These are phyloP conservation scores for Bagarius yarrelli DNA, from an alignment of 2,113 vertebrate genomes.

Conservation along the genomic window DNA sequence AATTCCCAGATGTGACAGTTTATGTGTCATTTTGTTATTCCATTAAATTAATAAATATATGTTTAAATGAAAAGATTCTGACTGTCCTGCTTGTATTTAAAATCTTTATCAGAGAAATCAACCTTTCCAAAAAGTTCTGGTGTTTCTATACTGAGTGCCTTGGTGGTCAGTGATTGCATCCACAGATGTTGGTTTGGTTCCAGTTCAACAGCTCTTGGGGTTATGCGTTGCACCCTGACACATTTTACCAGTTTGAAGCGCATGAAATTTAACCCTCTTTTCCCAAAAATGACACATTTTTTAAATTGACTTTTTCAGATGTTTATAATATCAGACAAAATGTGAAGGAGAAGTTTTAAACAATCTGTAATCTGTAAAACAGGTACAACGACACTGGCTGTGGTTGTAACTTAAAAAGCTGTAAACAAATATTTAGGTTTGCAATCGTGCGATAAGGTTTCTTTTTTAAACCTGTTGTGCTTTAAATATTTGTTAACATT, in stretches of 20 bases:
- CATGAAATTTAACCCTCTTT: slow-evolving; percentile 1
- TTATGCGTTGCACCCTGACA: slow-evolving; percentile 54
- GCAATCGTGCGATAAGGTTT: neutral
- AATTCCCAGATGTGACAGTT: neutral
- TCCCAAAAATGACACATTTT: neutral
- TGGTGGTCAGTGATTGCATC: slow-evolving; percentile 59
- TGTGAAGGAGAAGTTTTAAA: neutral
- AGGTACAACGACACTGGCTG: neutral
- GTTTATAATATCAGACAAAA: neutral
- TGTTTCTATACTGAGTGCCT: slow-evolving; percentile 35
- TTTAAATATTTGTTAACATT: neutral
- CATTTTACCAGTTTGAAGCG: slow-evolving; percentile 29
- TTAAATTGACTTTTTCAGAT: neutral
- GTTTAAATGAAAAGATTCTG: neutral
- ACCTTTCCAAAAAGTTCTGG: neutral
- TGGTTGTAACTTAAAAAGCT: neutral
- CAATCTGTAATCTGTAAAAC: neutral
- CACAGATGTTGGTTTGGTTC: slow-evolving; percentile 69
- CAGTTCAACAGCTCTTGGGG: slow-evolving; percentile 43
- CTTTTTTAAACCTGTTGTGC: too few species aligned
- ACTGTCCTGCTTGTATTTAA: neutral
- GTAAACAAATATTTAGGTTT: neutral
- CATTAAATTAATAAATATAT: neutral
- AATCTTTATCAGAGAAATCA: neutral
- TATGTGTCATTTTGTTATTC: neutral